phyloP scores from a whole-genome alignment of 53 echinoderm and acorn worm genomes.

The Paelopatides confundens region DNA sequence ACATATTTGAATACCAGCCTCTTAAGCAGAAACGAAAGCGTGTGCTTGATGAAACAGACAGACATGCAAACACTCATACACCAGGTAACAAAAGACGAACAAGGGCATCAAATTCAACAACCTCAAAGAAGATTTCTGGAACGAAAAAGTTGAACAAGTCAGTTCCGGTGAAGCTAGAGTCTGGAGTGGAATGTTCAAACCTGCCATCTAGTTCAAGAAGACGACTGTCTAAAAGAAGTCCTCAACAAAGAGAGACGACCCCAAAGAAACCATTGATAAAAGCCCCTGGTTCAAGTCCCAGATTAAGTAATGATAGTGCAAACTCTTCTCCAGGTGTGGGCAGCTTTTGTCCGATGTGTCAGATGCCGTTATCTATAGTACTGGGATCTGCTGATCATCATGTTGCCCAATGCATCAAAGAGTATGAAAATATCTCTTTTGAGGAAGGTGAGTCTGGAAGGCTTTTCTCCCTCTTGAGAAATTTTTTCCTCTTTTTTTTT shows the following conservation, averaged over 20 bases:
- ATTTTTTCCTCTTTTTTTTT: neutral
- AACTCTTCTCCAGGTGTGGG: neutral
- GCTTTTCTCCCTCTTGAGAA: no score
- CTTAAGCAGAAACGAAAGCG: constrained; percentile 11
- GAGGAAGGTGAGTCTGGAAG: neutral
- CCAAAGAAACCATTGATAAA: neutral
- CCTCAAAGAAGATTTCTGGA: neutral
- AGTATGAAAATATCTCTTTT: neutral
- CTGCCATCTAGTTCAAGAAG: neutral
- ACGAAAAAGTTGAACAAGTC: neutral
- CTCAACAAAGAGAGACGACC: neutral
- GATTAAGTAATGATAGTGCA: neutral
- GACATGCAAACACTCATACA: neutral
- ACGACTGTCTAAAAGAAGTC: neutral
- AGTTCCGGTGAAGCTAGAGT: neutral
- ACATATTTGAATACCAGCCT: constrained; percentile 4
- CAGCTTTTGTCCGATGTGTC: constrained; percentile 26
- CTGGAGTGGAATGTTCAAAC: neutral
- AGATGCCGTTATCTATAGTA: constrained; percentile 16
- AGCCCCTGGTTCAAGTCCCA: neutral
- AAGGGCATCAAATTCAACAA: neutral
- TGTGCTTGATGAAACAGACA: neutral
- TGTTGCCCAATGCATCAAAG: neutral
- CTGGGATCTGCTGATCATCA: constrained; percentile 4
- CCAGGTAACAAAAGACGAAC: neutral